Conservation (phyloP, 2,113 vertebrate genomes). For the Tangachromis dhanisi region DNA sequence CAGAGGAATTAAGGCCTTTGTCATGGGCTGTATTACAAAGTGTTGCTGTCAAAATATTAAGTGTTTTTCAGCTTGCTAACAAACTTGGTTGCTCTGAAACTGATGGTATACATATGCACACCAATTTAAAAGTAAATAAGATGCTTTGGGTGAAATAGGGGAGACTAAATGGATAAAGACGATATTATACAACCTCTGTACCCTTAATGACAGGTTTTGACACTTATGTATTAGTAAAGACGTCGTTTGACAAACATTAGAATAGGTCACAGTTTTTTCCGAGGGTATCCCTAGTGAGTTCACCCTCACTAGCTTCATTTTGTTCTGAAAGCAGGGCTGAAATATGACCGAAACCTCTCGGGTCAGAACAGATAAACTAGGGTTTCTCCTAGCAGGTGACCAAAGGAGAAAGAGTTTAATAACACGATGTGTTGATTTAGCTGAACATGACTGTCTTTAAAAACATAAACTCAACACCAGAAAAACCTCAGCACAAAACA, state of each 20-base stretch:
- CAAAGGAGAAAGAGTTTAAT: neutral
- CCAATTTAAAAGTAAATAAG: neutral
- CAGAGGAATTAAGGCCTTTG: neutral
- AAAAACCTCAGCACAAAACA: neutral
- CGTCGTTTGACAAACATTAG: neutral
- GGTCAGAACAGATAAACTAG: neutral
- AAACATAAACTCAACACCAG: neutral
- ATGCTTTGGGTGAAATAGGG: neutral
- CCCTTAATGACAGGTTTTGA: neutral
- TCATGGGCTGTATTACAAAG: neutral
- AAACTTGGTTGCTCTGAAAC: neutral
- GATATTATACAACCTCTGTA: neutral
- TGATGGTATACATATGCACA: neutral
- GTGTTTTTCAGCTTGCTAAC: neutral
- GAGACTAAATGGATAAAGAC: neutral
- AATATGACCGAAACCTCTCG: neutral
- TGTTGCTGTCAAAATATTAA: neutral
- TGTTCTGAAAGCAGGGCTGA: neutral
- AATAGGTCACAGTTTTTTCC: neutral
- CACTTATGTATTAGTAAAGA: neutral
- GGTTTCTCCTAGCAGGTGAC: neutral
- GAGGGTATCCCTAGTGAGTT: neutral
- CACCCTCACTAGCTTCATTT: neutral
- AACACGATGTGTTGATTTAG: neutral
- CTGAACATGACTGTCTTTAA: neutral